Base-by-base conservation (phyloP, 2,888 invertebrate species). In the Hirudinaria manillensis region DNA sequence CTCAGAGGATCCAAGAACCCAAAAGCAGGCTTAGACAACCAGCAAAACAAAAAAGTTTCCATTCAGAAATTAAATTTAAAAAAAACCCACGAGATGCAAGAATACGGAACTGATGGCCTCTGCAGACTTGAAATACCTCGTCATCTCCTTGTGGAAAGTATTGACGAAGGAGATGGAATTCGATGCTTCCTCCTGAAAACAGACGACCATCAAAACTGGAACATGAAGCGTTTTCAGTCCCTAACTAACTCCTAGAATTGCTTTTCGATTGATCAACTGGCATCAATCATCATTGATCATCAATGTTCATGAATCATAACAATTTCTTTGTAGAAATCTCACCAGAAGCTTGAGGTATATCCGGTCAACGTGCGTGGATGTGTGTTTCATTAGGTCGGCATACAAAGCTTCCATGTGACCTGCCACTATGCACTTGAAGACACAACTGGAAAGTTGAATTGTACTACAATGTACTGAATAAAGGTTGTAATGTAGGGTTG, bases 61-160 rank as follows among this genome's bases (percentile, higher is more conserved):
- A 7, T 16, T 16, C 3, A 10, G 4, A 10, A 7, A 45, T 10
- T 16, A 45, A 10, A 61, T n/a, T n/a, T n/a, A n/a, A 4, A 61
- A 61, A 24, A 10, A 29, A 61, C 61, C 61, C 24, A 61, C 61
- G 24, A 61, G 61, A 29, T 61, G 61, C 24, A 61, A 29, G 19
- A 61, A 61, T 7, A 61, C 61, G 29, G 61, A 61, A n/a, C 24
- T 29, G 61, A 61, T 29, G 29, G 29, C 61, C 29, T 24, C 61
- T 6, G 61, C n/a, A 1, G 61, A 61, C 19, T 29, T 61, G 29
- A 24, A 61, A n/a, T 61, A 61, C 24, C 29, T 24, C 61, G 29
- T 61, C 61, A 61, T 61, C 29, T 61, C 61, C 24, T 61, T 61
- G 61, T 61, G 29, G 61, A 61, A 61, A 16, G 61, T 29, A 19